Evolutionary conservation across 2,113 vertebrate genomes (phyloP).

Genomic region (Dasyprocta punctata): DNA sequence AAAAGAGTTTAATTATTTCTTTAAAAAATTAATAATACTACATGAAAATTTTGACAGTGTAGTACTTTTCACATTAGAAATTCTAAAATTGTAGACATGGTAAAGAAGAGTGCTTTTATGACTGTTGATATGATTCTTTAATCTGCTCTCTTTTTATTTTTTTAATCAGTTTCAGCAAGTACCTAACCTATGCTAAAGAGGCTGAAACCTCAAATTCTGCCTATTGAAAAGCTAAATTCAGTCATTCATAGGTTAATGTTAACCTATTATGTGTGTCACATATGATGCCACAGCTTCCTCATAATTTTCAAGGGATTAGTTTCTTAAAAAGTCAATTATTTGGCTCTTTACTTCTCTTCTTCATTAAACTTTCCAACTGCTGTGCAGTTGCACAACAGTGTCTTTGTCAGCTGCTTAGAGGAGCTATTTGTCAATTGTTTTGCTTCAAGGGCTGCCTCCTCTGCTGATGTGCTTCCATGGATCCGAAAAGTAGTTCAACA

Average conservation of each 20-base stretch:
- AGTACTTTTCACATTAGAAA: constrained; percentile 3
- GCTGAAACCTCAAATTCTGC: background rate
- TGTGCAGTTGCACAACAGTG: constrained; percentile 34
- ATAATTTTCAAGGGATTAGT: constrained; percentile 57
- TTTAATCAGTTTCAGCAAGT: background rate
- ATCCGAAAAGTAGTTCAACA: constrained; percentile 59
- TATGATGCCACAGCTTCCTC: constrained; percentile 20
- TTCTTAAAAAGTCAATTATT: constrained; percentile 72
- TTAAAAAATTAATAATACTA: background rate
- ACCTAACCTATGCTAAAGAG: background rate
- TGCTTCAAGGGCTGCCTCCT: constrained; percentile 74
- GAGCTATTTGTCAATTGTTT: constrained; percentile 78
- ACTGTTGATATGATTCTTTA: background rate
- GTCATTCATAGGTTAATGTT: background rate
- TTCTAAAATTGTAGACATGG: background rate
- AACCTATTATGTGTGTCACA: background rate
- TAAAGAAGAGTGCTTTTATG: background rate
- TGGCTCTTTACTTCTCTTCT: constrained; percentile 61
- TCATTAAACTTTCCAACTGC: constrained; percentile 72
- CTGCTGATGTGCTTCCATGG: constrained; percentile 65
- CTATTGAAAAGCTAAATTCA: background rate
- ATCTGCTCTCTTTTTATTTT: background rate
- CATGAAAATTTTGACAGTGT: background rate
- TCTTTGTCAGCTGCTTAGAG: constrained; percentile 73
- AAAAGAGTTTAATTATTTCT: background rate